Conservation (phyloP, 2,113 vertebrate species). For the Phaethornis superciliosus region DNA sequence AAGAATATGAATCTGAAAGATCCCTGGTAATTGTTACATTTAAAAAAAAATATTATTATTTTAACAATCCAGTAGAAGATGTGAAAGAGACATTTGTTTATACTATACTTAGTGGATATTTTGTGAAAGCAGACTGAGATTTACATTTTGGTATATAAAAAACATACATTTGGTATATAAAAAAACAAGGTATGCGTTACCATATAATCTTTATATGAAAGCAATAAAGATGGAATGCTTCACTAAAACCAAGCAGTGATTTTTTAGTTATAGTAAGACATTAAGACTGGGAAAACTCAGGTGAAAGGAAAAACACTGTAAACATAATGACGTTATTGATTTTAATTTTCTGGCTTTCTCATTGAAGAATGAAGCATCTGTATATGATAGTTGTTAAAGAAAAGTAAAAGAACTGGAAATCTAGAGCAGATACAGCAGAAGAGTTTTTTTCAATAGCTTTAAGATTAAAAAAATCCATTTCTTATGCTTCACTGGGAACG, state of each 20-base stretch:
- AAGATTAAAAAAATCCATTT: not conserved
- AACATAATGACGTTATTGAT: conserved; percentile 90
- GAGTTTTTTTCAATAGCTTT: conserved; percentile 57
- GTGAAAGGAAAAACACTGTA: conserved; percentile 64
- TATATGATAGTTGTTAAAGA: not conserved
- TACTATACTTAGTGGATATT: not conserved
- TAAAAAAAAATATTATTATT: not conserved
- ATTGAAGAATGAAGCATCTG: conserved; percentile 53
- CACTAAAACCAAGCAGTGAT: not conserved
- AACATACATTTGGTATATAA: too few relatives aligned
- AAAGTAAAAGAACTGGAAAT: conserved; percentile 30
- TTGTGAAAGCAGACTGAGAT: not conserved
- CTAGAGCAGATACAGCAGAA: not conserved
- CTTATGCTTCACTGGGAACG: not conserved
- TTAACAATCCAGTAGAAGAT: not conserved
- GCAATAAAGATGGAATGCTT: conserved; percentile 1
- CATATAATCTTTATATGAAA: not conserved
- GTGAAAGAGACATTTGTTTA: not conserved
- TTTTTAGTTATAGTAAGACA: conserved; percentile 47
- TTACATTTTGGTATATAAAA: not conserved
- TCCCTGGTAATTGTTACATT: not conserved
- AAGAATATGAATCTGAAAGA: not conserved
- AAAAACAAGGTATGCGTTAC: not conserved
- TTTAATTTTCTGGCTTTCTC: conserved; percentile 82
- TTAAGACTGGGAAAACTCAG: conserved; percentile 70